Evolutionary conservation across 2,113 vertebrate species (phyloP).

Genomic region (Aythya baeri): DNA sequence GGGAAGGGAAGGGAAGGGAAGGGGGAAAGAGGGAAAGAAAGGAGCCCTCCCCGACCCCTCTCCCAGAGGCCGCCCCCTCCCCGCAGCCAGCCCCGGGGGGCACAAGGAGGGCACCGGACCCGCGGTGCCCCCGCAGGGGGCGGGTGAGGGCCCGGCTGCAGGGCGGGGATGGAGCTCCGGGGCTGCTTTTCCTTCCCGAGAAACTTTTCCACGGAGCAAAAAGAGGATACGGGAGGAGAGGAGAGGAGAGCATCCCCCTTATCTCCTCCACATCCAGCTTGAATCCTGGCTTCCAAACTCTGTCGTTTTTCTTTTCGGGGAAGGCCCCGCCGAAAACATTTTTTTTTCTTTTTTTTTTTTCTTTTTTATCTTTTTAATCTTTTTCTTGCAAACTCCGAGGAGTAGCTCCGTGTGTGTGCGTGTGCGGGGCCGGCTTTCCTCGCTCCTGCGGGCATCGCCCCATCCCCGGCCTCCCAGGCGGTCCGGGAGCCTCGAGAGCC

Average conservation of each 20-base stretch:
- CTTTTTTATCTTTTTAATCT: neutral
- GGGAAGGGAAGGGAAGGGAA: too few species aligned
- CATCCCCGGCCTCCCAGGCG: too few species aligned
- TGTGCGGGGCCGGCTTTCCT: neutral
- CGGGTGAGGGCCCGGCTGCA: rapidly evolving
- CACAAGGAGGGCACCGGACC: rapidly evolving
- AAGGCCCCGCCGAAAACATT: neutral
- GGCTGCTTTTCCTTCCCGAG: neutral
- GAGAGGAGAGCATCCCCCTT: neutral
- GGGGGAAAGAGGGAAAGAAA: too few species aligned
- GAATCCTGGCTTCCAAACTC: too few species aligned
- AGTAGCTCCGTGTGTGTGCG: neutral
- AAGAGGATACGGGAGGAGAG: too few species aligned
- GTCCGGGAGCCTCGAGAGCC: neutral
- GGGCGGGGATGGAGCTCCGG: neutral
- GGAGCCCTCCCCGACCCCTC: neutral
- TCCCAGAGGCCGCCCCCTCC: neutral
- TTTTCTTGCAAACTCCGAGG: neutral
- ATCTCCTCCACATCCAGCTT: neutral
- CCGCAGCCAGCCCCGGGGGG: too few species aligned
- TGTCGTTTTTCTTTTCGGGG: neutral
- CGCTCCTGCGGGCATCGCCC: neutral
- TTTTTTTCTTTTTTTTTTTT: neutral
- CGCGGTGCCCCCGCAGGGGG: neutral
- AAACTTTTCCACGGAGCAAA: neutral